Evolutionary conservation across 2,888 invertebrate species (phyloP).

Genomic region (Tigriopus californicus): DNA sequence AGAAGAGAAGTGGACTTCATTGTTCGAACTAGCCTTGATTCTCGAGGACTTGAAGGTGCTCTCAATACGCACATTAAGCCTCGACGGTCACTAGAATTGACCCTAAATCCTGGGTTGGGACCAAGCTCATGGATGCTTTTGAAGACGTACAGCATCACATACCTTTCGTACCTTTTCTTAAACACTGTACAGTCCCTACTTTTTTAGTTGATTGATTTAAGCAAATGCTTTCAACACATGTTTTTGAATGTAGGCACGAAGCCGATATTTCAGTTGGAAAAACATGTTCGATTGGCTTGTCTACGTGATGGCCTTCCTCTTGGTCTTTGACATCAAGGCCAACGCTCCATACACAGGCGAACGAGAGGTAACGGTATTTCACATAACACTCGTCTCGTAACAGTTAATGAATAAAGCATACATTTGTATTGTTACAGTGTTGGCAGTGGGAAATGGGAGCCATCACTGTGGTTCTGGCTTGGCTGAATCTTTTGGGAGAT

Average conservation of each 20-base stretch:
- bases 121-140: no score
- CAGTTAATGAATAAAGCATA: not conserved
- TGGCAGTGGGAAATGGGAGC: conserved; percentile 26
- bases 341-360: not conserved
- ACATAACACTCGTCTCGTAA: not conserved
- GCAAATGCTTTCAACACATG: no score
- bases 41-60: no score
- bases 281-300: conserved; percentile 33
- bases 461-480: conserved; percentile 30
- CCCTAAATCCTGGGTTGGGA: no score
- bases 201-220: no score
- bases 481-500: conserved; percentile 27
- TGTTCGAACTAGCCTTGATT: no score
- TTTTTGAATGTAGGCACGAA: conserved; percentile 19
- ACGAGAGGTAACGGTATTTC: not conserved
- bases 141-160: no score
- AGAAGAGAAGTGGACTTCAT: no score
- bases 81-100: no score
- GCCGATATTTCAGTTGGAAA: conserved; percentile 29
- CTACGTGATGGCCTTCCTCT: conserved; percentile 29
- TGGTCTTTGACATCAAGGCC: conserved; percentile 23
- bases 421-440: conserved; percentile 10
- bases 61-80: no score
- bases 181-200: no score
- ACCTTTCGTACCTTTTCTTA: no score